phyloP scores from a whole-genome alignment of 1,140 invertebrate genomes.

The Scaptomyza pallida region DNA sequence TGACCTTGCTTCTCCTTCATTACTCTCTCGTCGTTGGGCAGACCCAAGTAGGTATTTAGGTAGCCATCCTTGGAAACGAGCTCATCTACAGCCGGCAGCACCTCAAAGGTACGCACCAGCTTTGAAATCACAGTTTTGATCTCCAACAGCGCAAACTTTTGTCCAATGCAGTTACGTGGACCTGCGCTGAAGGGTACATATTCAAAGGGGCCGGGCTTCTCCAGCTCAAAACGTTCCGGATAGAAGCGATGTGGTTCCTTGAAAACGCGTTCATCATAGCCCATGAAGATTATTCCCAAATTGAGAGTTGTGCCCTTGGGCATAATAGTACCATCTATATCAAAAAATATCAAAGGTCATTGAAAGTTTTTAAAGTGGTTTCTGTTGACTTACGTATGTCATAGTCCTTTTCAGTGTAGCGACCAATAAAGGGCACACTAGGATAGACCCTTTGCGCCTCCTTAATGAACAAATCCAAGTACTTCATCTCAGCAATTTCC shows the following conservation, averaged over 20 bases:
- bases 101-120: conserved; percentile 78
- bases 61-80: conserved; percentile 62
- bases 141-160: conserved; percentile 85
- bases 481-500: conserved; percentile 88
- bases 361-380: too few species aligned
- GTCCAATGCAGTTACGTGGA: conserved; percentile 80
- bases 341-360: background rate
- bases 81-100: conserved; percentile 73
- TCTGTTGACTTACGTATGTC: conserved; percentile 54
- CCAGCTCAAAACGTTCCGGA: conserved; percentile 89
- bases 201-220: conserved; percentile 84
- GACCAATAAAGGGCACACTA: conserved; percentile 88
- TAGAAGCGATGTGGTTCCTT: conserved; percentile 90
- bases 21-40: conserved; percentile 35
- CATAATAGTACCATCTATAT: conserved; percentile 59
- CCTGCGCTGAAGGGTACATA: conserved; percentile 87
- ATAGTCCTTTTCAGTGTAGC: conserved; percentile 79
- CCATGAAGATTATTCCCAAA: conserved; percentile 53
- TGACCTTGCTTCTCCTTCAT: conserved; percentile 41
- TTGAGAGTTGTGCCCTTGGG: conserved; percentile 63
- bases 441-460: conserved; percentile 88
- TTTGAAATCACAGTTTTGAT: conserved; percentile 84
- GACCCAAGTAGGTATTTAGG: conserved; percentile 55
- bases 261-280: conserved; percentile 85
- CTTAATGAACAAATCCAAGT: conserved; percentile 88